Conservation (phyloP, 2,888 invertebrate genomes). For the Blomia tropicalis region DNA sequence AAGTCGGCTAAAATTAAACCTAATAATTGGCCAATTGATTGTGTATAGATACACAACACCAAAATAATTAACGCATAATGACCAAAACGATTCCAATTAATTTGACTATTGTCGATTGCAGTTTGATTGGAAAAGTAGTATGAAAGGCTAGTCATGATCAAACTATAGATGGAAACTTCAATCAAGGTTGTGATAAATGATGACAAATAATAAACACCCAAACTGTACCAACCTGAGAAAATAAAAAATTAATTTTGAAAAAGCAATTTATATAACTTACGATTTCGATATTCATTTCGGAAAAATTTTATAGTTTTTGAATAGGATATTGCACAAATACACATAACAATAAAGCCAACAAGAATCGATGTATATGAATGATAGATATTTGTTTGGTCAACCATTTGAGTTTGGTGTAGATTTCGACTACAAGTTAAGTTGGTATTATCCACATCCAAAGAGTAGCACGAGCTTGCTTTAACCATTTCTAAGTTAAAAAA, state of each 20-base stretch:
- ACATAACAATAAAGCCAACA: background rate
- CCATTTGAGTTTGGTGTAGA: background rate
- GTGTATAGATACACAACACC: background rate
- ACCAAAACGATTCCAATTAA: slow-evolving; percentile 13
- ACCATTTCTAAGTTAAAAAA: background rate
- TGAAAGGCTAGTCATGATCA: background rate
- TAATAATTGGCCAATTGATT: slow-evolving; percentile 9
- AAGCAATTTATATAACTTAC: slow-evolving; percentile 3
- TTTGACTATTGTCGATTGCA: background rate
- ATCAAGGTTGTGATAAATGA: background rate
- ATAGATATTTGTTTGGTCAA: background rate
- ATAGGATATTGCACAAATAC: background rate
- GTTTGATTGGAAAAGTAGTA: background rate
- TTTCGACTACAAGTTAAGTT: background rate
- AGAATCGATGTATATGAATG: background rate
- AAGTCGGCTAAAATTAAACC: background rate
- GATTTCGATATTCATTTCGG: slow-evolving; percentile 16
- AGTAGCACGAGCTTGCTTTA: background rate
- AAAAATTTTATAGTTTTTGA: slow-evolving; percentile 10
- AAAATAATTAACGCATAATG: background rate
- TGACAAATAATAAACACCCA: slow-evolving; percentile 11
- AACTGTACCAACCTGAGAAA: background rate
- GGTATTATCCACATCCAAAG: background rate
- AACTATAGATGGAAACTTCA: background rate
- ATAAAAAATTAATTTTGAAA: background rate